Conservation (phyloP, 2,113 vertebrate species). For the Camelus bactrianus region DNA sequence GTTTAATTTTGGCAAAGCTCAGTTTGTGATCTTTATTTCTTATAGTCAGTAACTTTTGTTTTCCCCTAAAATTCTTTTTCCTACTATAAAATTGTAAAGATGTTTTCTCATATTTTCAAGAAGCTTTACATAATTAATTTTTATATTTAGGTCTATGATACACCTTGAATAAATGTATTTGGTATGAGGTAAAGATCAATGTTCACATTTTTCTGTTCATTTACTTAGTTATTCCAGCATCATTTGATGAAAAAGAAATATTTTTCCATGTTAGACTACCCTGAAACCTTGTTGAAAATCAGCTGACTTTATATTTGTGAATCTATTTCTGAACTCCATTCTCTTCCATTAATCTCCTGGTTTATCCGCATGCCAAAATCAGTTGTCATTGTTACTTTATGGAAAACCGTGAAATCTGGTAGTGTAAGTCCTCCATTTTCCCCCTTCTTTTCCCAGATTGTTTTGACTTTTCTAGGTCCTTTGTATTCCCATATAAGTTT, state of each 20-base stretch:
- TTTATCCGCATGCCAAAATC: neutral
- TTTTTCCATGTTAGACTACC: neutral
- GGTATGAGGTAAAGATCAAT: neutral
- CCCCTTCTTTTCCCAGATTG: neutral
- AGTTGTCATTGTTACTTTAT: neutral
- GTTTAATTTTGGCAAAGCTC: neutral
- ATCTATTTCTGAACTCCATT: neutral
- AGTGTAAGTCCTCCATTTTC: neutral
- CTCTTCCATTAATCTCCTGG: neutral
- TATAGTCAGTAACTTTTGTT: neutral
- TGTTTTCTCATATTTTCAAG: neutral
- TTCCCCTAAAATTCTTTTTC: neutral
- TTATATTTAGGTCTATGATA: neutral
- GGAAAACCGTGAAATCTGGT: neutral
- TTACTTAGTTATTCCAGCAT: neutral
- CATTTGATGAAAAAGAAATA: neutral
- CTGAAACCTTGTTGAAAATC: neutral
- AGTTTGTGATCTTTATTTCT: neutral
- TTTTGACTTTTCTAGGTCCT: neutral
- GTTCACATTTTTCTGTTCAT: neutral
- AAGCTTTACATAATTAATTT: neutral
- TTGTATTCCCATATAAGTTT: neutral
- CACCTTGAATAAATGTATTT: neutral
- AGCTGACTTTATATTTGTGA: neutral
- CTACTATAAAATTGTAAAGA: neutral